These are phyloP conservation scores for Pangasius mekongensis DNA, from an alignment of 2,797 vertebrate genomes.

Conservation along the genomic window DNA sequence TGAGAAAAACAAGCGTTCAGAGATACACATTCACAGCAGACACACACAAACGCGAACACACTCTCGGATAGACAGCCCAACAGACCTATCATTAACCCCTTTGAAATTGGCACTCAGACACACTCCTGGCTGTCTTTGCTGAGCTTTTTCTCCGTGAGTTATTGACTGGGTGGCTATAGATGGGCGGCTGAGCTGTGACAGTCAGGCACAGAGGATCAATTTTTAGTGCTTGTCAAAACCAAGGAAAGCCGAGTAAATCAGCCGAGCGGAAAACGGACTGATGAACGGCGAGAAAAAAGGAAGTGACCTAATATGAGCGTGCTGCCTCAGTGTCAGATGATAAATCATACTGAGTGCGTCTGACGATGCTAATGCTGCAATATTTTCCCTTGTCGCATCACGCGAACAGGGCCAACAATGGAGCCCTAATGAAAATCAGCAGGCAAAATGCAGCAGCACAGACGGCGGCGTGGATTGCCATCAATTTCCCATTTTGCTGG, in stretches of 20 bases:
- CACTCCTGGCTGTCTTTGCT: conserved; percentile 27
- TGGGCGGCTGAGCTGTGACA: conserved; percentile 45
- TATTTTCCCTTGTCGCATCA: conserved; percentile 38
- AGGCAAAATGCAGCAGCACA: conserved; percentile 43
- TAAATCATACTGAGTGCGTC: conserved; percentile 48
- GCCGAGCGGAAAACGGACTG: conserved; percentile 33
- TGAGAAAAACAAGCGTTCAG: conserved; percentile 17
- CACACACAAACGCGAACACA: conserved; percentile 30
- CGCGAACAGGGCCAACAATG: conserved; percentile 47
- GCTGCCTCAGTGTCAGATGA: conserved; percentile 41
- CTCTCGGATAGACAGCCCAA: conserved; percentile 1
- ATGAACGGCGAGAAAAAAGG: conserved; percentile 43
- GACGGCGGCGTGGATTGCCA: conserved; percentile 49
- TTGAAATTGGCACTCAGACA: conserved; percentile 10
- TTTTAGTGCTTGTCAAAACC: conserved; percentile 56
- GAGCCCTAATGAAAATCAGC: conserved; percentile 56
- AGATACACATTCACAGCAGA: conserved; percentile 30
- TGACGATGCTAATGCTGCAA: conserved; percentile 43
- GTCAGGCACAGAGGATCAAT: conserved; percentile 51
- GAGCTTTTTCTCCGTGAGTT: conserved; percentile 37
- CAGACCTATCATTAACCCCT: conserved; percentile 24
- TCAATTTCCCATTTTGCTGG: conserved; percentile 61
- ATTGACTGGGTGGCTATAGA: conserved; percentile 45
- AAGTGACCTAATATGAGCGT: conserved; percentile 52
- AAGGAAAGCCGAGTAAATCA: conserved; percentile 51